Conservation (phyloP, 2,888 invertebrate genomes). For the Cantharis lateralis region DNA sequence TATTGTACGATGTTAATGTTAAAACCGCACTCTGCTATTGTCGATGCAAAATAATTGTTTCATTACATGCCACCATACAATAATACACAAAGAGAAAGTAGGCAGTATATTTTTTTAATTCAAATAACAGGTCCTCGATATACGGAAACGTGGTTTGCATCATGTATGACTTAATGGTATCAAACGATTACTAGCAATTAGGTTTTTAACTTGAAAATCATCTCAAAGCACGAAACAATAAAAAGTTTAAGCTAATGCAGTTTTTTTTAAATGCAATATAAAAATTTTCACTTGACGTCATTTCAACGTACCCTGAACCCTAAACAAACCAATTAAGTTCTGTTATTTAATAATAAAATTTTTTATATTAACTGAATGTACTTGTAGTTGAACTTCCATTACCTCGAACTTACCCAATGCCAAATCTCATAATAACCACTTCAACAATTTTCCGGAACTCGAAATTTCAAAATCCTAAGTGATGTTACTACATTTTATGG, state of each 20-base stretch:
- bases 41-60: neutral
- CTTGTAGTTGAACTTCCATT: neutral
- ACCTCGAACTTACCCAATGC: neutral
- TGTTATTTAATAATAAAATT: no score
- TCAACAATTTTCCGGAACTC: neutral
- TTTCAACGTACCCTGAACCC: neutral
- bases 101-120: neutral
- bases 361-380: no score
- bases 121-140: neutral
- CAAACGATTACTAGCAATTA: neutral
- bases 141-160: neutral
- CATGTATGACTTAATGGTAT: neutral
- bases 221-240: neutral
- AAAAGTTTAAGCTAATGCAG: no score
- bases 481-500: neutral
- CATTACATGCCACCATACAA: neutral
- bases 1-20: neutral
- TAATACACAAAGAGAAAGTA: neutral
- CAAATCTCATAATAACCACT: neutral
- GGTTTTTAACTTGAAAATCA: neutral
- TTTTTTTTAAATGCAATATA: no score
- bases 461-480: neutral
- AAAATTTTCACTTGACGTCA: no score
- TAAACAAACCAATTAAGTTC: no score
- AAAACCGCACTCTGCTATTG: neutral